Conservation (phyloP, 2,888 invertebrate genomes). For the Pachycephus smyrnensis region DNA sequence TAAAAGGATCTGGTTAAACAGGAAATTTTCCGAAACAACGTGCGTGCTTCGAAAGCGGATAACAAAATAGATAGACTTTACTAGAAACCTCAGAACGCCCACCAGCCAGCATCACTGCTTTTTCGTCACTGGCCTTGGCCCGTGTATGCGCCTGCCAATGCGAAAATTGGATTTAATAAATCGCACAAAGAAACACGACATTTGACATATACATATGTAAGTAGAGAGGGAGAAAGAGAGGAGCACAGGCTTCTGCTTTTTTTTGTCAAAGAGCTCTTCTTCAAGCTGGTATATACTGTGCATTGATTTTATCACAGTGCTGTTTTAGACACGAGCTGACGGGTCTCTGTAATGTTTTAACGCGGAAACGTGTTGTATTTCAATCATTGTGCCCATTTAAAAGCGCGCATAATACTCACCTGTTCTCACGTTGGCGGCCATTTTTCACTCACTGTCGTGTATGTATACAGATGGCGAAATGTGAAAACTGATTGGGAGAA, state of each 20-base stretch:
- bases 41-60: background rate
- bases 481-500: background rate
- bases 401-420: conserved; percentile 48
- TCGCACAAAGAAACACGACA: background rate
- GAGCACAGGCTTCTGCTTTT: background rate
- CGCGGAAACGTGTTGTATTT: background rate
- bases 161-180: conserved; percentile 1
- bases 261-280: background rate
- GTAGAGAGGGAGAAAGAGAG: background rate
- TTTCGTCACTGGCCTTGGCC: conserved; percentile 19
- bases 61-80: background rate
- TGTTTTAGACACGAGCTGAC: background rate
- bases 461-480: background rate
- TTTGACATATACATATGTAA: background rate
- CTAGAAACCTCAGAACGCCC: background rate
- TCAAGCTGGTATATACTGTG: background rate
- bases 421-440: conserved; percentile 60
- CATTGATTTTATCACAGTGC: background rate
- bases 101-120: conserved; percentile 13
- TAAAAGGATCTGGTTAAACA: background rate
- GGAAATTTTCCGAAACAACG: background rate
- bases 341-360: background rate
- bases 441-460: conserved; percentile 35
- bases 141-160: conserved; percentile 9
- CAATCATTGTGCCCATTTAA: conserved; percentile 7